Percentiles rank a stretch among this genome's conserved stretches.
Conservation (phyloP, 2,113 vertebrate species). For the Smithornis capensis region DNA sequence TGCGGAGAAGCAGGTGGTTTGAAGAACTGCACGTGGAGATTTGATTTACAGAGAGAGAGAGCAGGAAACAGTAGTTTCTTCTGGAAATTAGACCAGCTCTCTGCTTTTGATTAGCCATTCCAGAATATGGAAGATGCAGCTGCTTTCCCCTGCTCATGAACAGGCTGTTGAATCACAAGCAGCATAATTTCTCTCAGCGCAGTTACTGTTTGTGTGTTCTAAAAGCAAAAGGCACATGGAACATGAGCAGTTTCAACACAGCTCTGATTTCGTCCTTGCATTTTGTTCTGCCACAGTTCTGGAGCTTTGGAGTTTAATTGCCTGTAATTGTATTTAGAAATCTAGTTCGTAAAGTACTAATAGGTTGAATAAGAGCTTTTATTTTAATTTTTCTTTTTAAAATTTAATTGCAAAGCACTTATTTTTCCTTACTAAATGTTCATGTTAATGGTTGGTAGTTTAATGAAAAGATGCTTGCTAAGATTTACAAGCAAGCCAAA, state of each 20-base stretch:
- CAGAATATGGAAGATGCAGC: background rate
- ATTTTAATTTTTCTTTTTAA: too few species aligned
- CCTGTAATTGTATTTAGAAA: background rate
- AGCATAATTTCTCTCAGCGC: background rate
- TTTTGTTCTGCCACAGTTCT: background rate
- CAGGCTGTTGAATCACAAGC: background rate
- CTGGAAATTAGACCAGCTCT: background rate
- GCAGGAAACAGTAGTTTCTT: background rate
- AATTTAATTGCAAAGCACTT: background rate
- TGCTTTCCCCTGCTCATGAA: background rate
- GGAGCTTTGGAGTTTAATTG: background rate
- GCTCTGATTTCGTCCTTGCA: background rate
- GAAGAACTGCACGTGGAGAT: background rate
- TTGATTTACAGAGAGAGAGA: background rate
- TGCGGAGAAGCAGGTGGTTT: background rate
- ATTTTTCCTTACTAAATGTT: background rate
- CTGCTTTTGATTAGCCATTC: background rate
- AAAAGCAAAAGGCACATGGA: background rate
- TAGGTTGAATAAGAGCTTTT: background rate
- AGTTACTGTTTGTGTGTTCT: background rate
- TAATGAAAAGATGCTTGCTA: background rate
- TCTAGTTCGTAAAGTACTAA: background rate
- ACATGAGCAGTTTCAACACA: background rate
- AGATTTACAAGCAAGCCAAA: background rate
- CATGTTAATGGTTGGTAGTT: background rate